Percentiles rank a stretch among this genome's conserved stretches.
phyloP scores from a whole-genome alignment of 2,888 invertebrate species.

The Drosophila aldrichi region DNA sequence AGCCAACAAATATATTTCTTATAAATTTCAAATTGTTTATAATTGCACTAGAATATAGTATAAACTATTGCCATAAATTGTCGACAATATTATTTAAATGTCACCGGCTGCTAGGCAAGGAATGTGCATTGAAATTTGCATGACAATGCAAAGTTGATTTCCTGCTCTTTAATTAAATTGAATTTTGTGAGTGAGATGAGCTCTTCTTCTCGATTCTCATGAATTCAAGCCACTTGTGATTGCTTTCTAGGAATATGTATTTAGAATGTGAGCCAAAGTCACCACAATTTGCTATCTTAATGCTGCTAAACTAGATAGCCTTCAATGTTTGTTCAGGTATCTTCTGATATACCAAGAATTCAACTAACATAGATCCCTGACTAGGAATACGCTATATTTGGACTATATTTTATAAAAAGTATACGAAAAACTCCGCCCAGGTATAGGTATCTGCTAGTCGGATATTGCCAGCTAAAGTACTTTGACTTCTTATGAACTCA shows the following conservation, averaged over 20 bases:
- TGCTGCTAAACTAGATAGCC: neutral
- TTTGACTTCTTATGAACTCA: neutral
- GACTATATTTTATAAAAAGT: neutral
- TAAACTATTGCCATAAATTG: slow-evolving; percentile 9
- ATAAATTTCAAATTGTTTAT: neutral
- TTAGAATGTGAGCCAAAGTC: neutral
- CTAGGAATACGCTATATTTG: neutral
- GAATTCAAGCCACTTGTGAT: neutral
- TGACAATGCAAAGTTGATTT: neutral
- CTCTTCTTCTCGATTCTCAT: slow-evolving; percentile 2
- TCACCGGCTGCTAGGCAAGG: slow-evolving; percentile 4
- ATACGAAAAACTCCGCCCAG: too few species aligned
- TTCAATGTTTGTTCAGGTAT: too few species aligned
- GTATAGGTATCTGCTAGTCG: neutral
- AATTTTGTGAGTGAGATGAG: neutral
- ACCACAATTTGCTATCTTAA: neutral
- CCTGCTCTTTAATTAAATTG: neutral
- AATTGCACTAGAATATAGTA: slow-evolving; percentile 1
- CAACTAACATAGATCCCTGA: neutral
- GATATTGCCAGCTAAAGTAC: neutral
- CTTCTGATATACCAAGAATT: neutral
- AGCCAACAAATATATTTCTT: neutral
- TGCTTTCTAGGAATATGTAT: neutral
- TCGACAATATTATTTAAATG: slow-evolving; percentile 1
- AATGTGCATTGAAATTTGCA: neutral